A percentile compares a stretch with the other conserved stretches of the same genome.
Evolutionary conservation across 2,888 invertebrate genomes (phyloP).

Genomic region (Idaea biselata): DNA sequence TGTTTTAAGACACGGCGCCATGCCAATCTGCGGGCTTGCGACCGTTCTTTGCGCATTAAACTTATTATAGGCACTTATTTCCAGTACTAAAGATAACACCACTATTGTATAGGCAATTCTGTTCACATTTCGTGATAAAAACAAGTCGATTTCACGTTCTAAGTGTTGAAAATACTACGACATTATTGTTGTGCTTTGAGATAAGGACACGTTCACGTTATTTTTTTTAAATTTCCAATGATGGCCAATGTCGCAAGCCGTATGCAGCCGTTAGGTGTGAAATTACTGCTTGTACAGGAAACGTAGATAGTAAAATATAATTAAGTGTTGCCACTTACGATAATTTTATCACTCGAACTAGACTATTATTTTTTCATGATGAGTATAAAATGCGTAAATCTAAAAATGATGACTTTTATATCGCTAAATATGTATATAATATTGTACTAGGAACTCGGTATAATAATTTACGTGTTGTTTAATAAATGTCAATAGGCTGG

Average conservation of each 20-base stretch:
- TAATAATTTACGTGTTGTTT: neutral
- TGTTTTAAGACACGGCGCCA: constrained; percentile 49
- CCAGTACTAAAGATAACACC: constrained; percentile 69
- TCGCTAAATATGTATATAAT: neutral
- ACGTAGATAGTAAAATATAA: constrained; percentile 55
- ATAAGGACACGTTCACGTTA: constrained; percentile 52
- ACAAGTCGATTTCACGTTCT: constrained; percentile 66
- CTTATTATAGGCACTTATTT: constrained; percentile 72
- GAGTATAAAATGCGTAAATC: neutral
- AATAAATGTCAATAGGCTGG: neutral
- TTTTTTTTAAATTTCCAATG: constrained; percentile 51
- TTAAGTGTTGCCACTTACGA: constrained; percentile 48
- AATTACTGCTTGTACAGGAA: constrained; percentile 46
- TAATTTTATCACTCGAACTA: constrained; percentile 40
- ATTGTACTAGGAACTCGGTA: neutral
- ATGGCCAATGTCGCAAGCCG: constrained; percentile 47
- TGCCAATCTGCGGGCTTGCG: constrained; percentile 53
- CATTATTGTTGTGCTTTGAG: constrained; percentile 52
- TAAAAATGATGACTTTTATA: constrained; percentile 1
- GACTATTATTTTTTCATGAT: constrained; percentile 38
- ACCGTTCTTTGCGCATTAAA: constrained; percentile 57
- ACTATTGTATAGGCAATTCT: constrained; percentile 67
- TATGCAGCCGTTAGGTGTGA: constrained; percentile 39
- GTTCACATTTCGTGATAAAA: constrained; percentile 69
- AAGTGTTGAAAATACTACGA: constrained; percentile 62